phyloP scores from a whole-genome alignment of 2,797 vertebrate species.

The Lophius americanus region DNA sequence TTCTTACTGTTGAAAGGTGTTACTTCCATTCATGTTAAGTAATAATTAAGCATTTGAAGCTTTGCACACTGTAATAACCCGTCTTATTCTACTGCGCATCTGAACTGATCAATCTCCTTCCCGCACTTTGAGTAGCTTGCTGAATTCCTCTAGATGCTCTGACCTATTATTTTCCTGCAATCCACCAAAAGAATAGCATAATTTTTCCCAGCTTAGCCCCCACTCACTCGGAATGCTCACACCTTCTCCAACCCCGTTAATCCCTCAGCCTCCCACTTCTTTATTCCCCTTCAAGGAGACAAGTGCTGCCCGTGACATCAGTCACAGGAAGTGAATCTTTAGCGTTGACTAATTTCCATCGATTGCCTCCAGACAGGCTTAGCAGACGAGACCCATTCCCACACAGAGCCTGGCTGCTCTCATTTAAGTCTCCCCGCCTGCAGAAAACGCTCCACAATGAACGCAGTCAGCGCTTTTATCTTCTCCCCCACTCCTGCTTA shows the following conservation, averaged over 20 bases:
- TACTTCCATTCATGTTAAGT: too few relatives aligned
- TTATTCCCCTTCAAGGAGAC: conserved; percentile 80
- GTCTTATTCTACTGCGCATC: conserved; percentile 12
- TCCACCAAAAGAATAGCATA: conserved; percentile 56
- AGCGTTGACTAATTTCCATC: conserved; percentile 86
- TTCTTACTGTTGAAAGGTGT: too few relatives aligned
- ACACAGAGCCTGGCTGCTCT: conserved; percentile 79
- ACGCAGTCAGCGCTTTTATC: conserved; percentile 82
- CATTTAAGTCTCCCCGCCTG: conserved; percentile 77
- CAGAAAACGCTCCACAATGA: conserved; percentile 78
- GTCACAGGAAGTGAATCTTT: conserved; percentile 86
- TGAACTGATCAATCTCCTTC: not conserved
- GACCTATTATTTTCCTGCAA: conserved; percentile 58
- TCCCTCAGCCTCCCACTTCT: conserved; percentile 71
- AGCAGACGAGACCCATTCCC: conserved; percentile 82
- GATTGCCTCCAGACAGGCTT: conserved; percentile 87
- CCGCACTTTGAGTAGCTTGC: conserved; percentile 12
- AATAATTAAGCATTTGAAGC: not conserved
- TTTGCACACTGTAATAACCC: not conserved
- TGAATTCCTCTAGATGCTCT: conserved; percentile 37
- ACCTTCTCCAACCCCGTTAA: conserved; percentile 72
- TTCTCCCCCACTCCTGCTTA: conserved; percentile 79
- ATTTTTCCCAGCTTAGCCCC: conserved; percentile 49
- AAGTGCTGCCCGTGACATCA: conserved; percentile 79
- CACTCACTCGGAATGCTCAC: conserved; percentile 53